phyloP scores from a whole-genome alignment of 2,797 vertebrate genomes.

The Onychomys torridus region DNA sequence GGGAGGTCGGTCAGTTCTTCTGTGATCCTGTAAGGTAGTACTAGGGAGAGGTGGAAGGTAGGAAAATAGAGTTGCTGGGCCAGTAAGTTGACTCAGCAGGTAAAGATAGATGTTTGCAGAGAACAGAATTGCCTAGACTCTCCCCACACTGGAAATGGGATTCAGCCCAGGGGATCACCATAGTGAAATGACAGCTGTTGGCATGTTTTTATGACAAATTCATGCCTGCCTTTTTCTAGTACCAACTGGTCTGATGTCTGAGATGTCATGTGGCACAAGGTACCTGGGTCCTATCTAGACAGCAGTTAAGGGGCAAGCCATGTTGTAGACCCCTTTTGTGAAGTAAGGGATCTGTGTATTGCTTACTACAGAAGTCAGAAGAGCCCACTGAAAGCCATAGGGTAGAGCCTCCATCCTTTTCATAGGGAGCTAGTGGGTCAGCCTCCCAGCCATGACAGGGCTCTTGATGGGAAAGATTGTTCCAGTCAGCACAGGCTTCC shows the following conservation, averaged over 20 bases:
- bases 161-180: neutral
- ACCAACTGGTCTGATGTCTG: neutral
- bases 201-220: constrained; percentile 1
- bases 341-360: constrained; percentile 13
- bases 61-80: neutral
- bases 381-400: neutral
- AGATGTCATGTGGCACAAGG: constrained; percentile 1
- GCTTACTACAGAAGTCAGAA: constrained; percentile 39
- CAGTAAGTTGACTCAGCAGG: neutral
- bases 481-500: constrained; percentile 36
- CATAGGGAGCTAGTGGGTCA: neutral
- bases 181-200: neutral
- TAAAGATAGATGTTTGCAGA: neutral
- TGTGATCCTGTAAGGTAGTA: neutral
- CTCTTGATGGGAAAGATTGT: neutral
- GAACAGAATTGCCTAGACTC: neutral
- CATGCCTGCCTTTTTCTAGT: neutral
- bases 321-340: neutral
- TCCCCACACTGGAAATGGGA: neutral
- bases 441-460: constrained; percentile 1
- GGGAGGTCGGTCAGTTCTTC: neutral
- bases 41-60: neutral
- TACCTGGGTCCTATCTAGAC: constrained; percentile 22
- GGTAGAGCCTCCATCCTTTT: neutral
- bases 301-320: neutral